Conservation (phyloP, 2,888 invertebrate species). For the Xestoiulus laeticollis region DNA sequence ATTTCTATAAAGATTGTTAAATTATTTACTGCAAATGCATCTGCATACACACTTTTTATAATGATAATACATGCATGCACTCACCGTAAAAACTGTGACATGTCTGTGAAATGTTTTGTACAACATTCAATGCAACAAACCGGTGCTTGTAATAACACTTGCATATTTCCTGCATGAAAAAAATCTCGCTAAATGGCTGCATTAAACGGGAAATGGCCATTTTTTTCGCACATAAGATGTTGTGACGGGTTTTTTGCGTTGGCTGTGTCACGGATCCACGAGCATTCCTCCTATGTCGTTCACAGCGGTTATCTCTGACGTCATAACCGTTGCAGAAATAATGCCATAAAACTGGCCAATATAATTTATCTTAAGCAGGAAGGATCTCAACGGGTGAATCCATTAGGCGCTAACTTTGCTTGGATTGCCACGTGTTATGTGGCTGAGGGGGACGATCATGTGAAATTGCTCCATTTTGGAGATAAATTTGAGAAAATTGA, state of each 20-base stretch:
- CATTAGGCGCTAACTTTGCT: neutral
- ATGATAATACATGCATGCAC: too few relatives aligned
- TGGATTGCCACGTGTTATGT: neutral
- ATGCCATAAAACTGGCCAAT: conserved; percentile 12
- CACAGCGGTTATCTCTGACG: neutral
- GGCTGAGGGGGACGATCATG: neutral
- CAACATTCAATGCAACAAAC: too few relatives aligned
- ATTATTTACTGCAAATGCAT: too few relatives aligned
- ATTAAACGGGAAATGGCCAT: neutral
- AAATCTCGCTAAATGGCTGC: neutral
- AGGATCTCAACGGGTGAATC: conserved; percentile 23
- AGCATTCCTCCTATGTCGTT: neutral
- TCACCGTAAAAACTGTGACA: too few relatives aligned
- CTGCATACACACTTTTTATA: too few relatives aligned
- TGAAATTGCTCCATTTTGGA: neutral
- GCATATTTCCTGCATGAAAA: neutral
- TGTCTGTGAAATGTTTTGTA: too few relatives aligned
- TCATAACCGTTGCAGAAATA: conserved; percentile 15
- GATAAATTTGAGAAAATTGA: neutral
- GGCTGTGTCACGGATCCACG: neutral
- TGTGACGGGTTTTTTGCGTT: neutral
- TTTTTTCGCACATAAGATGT: neutral
- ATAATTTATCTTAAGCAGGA: conserved; percentile 7
- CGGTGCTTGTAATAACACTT: neutral
- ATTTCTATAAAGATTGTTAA: too few relatives aligned